Evolutionary conservation across 2,113 vertebrate genomes (phyloP).

Genomic region (Orientallactaga bullata): DNA sequence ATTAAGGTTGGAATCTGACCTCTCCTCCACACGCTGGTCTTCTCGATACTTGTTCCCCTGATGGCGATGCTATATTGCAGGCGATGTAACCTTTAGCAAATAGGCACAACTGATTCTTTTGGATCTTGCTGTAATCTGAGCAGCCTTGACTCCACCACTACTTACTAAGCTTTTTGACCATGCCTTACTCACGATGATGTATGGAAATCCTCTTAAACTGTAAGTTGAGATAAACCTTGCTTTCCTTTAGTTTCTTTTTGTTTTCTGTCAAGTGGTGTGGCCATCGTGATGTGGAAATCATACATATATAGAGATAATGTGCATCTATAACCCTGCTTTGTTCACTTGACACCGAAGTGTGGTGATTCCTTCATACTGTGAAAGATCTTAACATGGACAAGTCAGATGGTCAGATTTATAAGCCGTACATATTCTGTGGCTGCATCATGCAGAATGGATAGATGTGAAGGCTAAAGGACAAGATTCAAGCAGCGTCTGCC

Average conservation of each 20-base stretch:
- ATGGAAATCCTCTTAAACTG: background rate
- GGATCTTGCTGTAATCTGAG: background rate
- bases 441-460: background rate
- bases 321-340: background rate
- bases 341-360: background rate
- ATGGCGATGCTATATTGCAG: background rate
- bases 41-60: background rate
- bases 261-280: no score
- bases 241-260: accelerated
- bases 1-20: background rate
- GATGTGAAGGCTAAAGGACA: background rate
- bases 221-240: background rate
- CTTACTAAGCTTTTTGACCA: background rate
- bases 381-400: background rate
- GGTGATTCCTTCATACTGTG: background rate
- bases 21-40: background rate
- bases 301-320: background rate
- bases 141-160: background rate
- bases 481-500: background rate
- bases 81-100: no score
- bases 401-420: background rate
- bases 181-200: background rate
- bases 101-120: background rate
- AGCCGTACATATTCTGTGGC: background rate
- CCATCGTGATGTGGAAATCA: background rate